Conservation (phyloP, 2,797 vertebrate species). For the Silurus aristotelis region DNA sequence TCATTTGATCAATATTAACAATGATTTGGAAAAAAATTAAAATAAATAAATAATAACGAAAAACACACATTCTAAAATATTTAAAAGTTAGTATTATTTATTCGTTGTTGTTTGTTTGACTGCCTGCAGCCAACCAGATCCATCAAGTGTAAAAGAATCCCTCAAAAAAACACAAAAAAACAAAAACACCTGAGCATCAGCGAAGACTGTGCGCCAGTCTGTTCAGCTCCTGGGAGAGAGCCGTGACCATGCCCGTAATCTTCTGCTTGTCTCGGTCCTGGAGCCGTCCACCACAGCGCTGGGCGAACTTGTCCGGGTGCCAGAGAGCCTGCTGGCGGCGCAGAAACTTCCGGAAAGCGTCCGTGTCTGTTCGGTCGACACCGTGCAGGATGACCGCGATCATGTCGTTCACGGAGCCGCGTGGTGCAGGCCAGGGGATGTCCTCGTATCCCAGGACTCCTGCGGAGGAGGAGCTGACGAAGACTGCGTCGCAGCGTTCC, state of each 20-base stretch:
- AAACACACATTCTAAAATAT: neutral
- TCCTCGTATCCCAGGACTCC: constrained; percentile 76
- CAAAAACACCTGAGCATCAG: constrained; percentile 10
- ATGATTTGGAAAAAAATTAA: neutral
- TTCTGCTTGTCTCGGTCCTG: constrained; percentile 72
- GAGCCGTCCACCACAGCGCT: constrained; percentile 81
- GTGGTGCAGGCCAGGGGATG: constrained; percentile 84
- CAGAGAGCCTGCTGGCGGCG: constrained; percentile 81
- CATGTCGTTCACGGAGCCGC: constrained; percentile 80
- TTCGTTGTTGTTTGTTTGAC: neutral
- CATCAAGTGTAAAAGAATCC: neutral
- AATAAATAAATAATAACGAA: too few species aligned
- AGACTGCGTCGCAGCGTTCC: constrained; percentile 69
- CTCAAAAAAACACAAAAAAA: too few species aligned
- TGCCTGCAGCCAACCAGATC: neutral
- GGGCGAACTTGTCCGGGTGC: constrained; percentile 88
- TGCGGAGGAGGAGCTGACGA: constrained; percentile 42
- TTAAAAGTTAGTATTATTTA: neutral
- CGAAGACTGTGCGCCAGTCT: constrained; percentile 75
- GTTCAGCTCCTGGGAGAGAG: constrained; percentile 88
- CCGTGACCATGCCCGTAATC: constrained; percentile 81
- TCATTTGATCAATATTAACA: too few species aligned
- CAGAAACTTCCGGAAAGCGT: constrained; percentile 75
- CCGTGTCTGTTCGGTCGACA: constrained; percentile 70
- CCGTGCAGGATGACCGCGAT: constrained; percentile 80